Evolutionary conservation across 2,113 vertebrate genomes (phyloP), one percentile per base, ranked within the genome.

Genomic region (Amia ocellicauda): DNA sequence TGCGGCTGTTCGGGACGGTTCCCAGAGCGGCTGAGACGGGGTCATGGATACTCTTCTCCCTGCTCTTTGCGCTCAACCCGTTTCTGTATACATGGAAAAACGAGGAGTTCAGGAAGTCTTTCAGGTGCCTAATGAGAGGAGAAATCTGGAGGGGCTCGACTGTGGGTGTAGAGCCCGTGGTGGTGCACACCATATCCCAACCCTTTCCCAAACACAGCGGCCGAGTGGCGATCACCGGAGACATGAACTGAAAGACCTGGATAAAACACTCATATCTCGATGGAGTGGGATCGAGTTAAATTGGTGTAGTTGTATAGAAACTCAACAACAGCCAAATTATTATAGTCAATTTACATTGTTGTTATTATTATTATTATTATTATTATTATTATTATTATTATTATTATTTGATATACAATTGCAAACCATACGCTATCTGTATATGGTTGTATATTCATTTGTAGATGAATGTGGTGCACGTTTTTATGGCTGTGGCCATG

Each of bases 61-160:
- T 88, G 3, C 86, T 93, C 52, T 93, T 89, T 1, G 91, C 90
- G 14, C 80, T 92, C 76, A 93, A 93, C 74, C 91, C 92, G 2
- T 82, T 93, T 72, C 85, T 94, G 64, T 94, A 93, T 79, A 93
- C 92, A 1, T 92, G 91, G 91, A 90, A 92, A 69, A 93, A 93
- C 69, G 91, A 93, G 77, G 92, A 93, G 81, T 93, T 93, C 76
- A 81, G 91, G 51, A 88, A 89, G 22, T 91, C 91, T 0, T 83
- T 91, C 67, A 88, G 89, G 66, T 88, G 88, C 0, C 83, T 92
- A 29, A 77, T 93, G 66, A 87, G 78, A 64, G 28, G 86, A 67
- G 20, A 82, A 72, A 22, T 69, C 69, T 47, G 76, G 79, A 9
- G 68, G 23, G 67, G 63, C 2, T 60, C 69, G 7, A 65, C 67